These are phyloP conservation scores for Neodiprion pinetum DNA, from an alignment of 1,140 invertebrate species.

Conservation along the genomic window DNA sequence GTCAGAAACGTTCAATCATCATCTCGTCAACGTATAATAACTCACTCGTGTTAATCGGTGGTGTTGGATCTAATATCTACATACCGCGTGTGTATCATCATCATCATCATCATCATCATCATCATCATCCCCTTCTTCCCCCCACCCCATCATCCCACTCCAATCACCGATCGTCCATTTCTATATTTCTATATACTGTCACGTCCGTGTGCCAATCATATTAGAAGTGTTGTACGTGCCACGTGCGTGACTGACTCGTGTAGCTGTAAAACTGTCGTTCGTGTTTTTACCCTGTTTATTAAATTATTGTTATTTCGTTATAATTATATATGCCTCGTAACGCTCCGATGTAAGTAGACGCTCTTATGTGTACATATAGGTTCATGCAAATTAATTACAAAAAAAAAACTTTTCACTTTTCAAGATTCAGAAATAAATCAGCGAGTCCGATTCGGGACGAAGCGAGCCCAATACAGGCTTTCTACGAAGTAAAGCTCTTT, in stretches of 20 bases:
- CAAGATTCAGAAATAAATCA: too few species aligned
- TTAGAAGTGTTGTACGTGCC: slow-evolving; percentile 42
- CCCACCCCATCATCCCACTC: slow-evolving; percentile 33
- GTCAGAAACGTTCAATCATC: too few species aligned
- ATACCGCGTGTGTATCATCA: slow-evolving; percentile 20
- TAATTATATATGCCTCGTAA: slow-evolving; percentile 35
- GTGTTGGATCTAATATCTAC: slow-evolving; percentile 15
- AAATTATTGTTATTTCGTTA: slow-evolving; percentile 39
- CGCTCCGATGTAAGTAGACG: slow-evolving; percentile 37
- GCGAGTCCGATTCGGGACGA: too few species aligned
- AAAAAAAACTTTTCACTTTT: neutral
- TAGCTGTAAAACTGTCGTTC: slow-evolving; percentile 46
- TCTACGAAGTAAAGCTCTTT: neutral
- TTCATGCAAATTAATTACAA: neutral
- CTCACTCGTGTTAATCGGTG: too few species aligned
- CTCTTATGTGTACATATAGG: slow-evolving; percentile 30
- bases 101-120: neutral
- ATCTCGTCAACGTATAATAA: too few species aligned
- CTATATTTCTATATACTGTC: neutral
- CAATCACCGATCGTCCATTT: slow-evolving; percentile 13
- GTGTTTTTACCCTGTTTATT: slow-evolving; percentile 38
- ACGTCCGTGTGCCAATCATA: slow-evolving; percentile 33
- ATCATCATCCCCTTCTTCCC: slow-evolving; percentile 23
- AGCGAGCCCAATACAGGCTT: too few species aligned
- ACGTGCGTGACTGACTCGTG: slow-evolving; percentile 43